Percentiles rank a stretch among this genome's conserved stretches.
Evolutionary conservation across 2,797 vertebrate species (phyloP).

Genomic region (Danio tinwini): DNA sequence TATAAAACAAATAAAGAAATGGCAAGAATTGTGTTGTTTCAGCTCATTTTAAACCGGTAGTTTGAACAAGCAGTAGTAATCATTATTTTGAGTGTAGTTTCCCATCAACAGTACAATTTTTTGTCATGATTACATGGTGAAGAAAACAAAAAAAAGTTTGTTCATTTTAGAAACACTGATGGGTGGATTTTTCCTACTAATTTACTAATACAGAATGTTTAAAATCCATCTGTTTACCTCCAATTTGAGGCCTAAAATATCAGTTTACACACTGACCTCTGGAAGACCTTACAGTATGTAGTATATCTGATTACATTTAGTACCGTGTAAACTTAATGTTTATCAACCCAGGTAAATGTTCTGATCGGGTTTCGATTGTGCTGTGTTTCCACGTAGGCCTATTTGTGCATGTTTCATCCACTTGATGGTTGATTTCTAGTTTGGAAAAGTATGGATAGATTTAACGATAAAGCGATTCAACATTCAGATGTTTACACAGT

Average conservation of each 20-base stretch:
- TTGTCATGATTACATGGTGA: neutral
- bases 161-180: neutral
- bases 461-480: constrained; percentile 39
- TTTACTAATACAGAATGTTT: neutral
- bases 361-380: neutral
- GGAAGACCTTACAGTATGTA: constrained; percentile 8
- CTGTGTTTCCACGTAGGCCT: constrained; percentile 19
- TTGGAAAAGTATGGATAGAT: constrained; percentile 20
- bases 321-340: neutral
- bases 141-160: neutral
- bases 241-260: neutral
- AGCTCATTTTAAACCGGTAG: too few relatives aligned
- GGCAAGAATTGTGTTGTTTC: too few relatives aligned
- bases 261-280: constrained; percentile 24
- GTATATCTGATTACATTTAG: constrained; percentile 8
- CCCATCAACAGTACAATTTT: neutral
- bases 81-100: too few relatives aligned
- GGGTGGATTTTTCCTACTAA: neutral
- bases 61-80: too few relatives aligned
- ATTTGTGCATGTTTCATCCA: constrained; percentile 17
- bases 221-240: neutral
- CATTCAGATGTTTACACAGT: constrained; percentile 66
- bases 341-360: neutral
- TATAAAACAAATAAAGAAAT: too few relatives aligned
- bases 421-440: constrained; percentile 47